Conservation (phyloP, 2,797 vertebrate genomes). For the Hapalemur alaotrensis region DNA sequence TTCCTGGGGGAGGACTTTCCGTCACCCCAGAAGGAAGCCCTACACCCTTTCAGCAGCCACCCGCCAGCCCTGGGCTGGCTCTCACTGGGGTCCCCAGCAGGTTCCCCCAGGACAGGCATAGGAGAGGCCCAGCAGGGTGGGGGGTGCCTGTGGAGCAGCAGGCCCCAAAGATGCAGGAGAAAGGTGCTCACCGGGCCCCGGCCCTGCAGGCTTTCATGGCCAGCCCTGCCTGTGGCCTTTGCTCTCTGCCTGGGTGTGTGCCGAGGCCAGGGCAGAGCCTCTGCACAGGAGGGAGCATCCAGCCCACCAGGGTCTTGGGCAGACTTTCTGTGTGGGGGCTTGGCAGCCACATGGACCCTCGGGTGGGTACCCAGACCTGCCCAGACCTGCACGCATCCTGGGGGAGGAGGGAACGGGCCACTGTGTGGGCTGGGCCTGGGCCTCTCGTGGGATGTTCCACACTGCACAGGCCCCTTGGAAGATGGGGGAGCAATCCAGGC, state of each 20-base stretch:
- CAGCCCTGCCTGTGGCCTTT: background rate
- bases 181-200: background rate
- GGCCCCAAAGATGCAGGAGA: background rate
- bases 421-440: background rate
- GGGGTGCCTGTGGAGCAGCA: background rate
- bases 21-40: background rate
- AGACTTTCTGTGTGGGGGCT: background rate
- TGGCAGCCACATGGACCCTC: background rate
- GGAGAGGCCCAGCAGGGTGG: background rate
- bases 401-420: fast-evolving
- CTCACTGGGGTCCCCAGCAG: background rate
- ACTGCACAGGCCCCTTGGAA: background rate
- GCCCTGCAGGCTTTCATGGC: background rate
- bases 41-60: background rate
- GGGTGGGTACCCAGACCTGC: background rate
- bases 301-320: background rate
- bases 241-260: background rate
- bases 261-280: background rate
- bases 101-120: background rate
- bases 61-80: background rate
- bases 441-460: background rate
- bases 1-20: background rate
- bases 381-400: fast-evolving
- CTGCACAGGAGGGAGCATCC: background rate
- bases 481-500: background rate